Evolutionary conservation across 2,113 vertebrate species (phyloP).

Genomic region (Oncorhynchus mykiss): DNA sequence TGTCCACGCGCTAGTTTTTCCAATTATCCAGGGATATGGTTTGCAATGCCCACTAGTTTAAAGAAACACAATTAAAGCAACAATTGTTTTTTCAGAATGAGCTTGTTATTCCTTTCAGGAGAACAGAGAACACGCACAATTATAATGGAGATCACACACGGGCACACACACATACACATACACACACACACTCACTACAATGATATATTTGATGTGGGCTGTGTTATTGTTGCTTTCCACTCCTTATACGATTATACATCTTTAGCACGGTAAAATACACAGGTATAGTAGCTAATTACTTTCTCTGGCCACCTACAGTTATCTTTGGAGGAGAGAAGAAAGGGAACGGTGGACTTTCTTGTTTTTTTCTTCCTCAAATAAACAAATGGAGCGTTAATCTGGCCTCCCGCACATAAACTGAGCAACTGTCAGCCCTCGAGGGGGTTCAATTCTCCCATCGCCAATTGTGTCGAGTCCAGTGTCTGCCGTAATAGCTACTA

Average conservation of each 20-base stretch:
- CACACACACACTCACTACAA: neutral
- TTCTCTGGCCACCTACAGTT: slow-evolving; percentile 3
- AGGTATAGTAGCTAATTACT: neutral
- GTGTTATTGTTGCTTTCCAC: neutral
- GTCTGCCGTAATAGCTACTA: slow-evolving; percentile 3
- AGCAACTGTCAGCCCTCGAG: neutral
- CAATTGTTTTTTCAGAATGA: neutral
- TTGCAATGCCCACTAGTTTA: neutral
- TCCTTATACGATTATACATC: neutral
- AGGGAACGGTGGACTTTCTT: neutral
- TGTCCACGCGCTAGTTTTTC: neutral
- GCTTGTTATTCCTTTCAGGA: neutral
- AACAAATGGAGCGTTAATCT: neutral
- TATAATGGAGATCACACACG: neutral
- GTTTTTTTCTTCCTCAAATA: neutral
- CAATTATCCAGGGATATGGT: neutral
- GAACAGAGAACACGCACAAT: neutral
- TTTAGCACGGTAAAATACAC: neutral
- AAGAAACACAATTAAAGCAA: slow-evolving; percentile 1
- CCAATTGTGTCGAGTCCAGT: neutral
- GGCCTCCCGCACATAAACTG: neutral
- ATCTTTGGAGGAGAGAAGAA: neutral
- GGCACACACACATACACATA: neutral
- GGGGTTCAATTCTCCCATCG: neutral
- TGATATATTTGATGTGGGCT: neutral